A percentile compares a stretch with the other conserved stretches of the same genome.
Evolutionary conservation across 2,113 vertebrate genomes (phyloP).

Genomic region (Hemibagrus wyckioides): DNA sequence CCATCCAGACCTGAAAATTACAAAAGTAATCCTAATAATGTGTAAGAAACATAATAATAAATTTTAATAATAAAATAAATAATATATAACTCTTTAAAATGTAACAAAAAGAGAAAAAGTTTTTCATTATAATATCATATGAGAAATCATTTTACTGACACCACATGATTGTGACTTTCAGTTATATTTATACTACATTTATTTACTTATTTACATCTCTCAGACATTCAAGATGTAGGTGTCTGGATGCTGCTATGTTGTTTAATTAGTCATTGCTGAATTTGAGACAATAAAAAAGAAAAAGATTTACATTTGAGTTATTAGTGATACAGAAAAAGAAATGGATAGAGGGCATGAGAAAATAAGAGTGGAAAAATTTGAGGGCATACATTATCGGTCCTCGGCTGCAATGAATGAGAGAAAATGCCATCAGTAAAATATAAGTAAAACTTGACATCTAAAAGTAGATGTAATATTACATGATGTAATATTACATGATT

Average conservation of each 20-base stretch:
- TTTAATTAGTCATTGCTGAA: not conserved
- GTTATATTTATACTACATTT: not conserved
- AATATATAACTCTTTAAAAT: not conserved
- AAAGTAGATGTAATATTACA: not conserved
- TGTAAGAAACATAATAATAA: too few relatives aligned
- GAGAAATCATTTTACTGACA: not conserved
- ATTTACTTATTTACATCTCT: not conserved
- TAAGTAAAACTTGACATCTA: not conserved
- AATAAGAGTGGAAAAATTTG: not conserved
- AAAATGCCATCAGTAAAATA: not conserved
- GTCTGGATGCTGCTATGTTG: not conserved
- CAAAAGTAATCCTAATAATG: not conserved
- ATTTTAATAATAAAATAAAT: not conserved
- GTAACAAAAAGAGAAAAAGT: not conserved
- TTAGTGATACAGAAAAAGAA: not conserved
- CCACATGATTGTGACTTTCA: not conserved
- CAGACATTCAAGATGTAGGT: not conserved
- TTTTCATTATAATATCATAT: not conserved
- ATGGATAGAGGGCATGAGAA: slow-evolving; percentile 13
- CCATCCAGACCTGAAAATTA: not conserved
- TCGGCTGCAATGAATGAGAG: not conserved
- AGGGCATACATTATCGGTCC: not conserved
- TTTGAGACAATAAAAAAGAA: slow-evolving; percentile 27
- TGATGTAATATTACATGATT: not conserved
- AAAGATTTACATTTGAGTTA: not conserved